These are phyloP conservation scores for Idaea straminata DNA, from an alignment of 2,888 invertebrate species.

Conservation along the genomic window DNA sequence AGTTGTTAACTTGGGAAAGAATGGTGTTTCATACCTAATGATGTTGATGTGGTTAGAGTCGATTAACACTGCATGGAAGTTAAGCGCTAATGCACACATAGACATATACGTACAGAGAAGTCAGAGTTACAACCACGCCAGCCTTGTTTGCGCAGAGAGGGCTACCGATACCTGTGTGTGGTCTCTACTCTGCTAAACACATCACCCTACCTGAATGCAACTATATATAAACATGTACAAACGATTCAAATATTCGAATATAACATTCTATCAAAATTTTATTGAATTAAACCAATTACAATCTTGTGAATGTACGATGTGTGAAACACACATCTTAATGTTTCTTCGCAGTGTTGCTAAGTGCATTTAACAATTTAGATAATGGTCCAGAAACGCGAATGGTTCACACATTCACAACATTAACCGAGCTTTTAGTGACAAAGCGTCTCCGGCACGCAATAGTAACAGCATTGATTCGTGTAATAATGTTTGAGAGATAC, in stretches of 20 bases:
- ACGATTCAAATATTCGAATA: not conserved
- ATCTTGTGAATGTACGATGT: constrained; percentile 40
- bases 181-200: constrained; percentile 48
- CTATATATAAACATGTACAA: constrained; percentile 11
- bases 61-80: constrained; percentile 59
- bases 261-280: constrained; percentile 4
- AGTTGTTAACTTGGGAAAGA: constrained; percentile 65
- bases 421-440: constrained; percentile 50
- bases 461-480: constrained; percentile 54
- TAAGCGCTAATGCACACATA: constrained; percentile 60
- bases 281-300: constrained; percentile 29
- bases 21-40: constrained; percentile 62
- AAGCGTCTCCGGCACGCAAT: constrained; percentile 35
- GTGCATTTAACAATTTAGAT: constrained; percentile 72
- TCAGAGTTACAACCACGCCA: constrained; percentile 51
- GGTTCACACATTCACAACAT: constrained; percentile 49
- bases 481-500: constrained; percentile 51
- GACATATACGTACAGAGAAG: constrained; percentile 48
- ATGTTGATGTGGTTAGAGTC: constrained; percentile 66
- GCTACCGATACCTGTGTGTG: constrained; percentile 63
- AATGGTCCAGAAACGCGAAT: constrained; percentile 55
- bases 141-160: constrained; percentile 63
- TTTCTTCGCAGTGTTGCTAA: constrained; percentile 47
- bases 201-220: constrained; percentile 25
- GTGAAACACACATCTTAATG: constrained; percentile 45